A percentile compares a stretch with the other conserved stretches of the same genome.
These are phyloP conservation scores for Danionella dracula DNA, from an alignment of 2,797 vertebrate genomes.

Conservation along the genomic window DNA sequence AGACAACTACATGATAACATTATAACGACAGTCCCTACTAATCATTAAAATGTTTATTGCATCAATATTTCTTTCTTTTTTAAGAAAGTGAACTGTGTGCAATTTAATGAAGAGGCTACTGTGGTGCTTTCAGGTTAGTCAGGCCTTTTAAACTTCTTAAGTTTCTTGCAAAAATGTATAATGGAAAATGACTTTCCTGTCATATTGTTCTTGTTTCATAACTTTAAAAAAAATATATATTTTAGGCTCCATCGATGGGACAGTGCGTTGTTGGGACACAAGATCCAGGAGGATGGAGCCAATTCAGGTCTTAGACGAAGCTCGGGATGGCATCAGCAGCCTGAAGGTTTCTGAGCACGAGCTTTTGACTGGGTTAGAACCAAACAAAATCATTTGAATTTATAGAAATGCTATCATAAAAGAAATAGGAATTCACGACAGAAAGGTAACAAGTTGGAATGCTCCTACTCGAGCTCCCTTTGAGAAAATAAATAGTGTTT, in stretches of 20 bases:
- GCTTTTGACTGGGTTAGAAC: constrained; percentile 82
- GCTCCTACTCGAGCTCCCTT: too few relatives aligned
- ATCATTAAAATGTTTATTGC: too few relatives aligned
- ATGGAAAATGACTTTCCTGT: not conserved
- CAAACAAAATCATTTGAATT: not conserved
- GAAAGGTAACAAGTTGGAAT: too few relatives aligned
- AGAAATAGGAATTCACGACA: too few relatives aligned
- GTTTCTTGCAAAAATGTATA: not conserved
- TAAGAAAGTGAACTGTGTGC: constrained; percentile 89
- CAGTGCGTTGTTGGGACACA: constrained; percentile 89
- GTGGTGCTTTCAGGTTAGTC: constrained; percentile 86
- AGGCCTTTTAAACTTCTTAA: too few relatives aligned
- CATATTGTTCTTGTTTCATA: not conserved
- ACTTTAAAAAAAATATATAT: not conserved
- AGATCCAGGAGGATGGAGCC: constrained; percentile 80
- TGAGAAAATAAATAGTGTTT: too few relatives aligned
- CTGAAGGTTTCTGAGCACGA: constrained; percentile 81
- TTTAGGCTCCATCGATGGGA: constrained; percentile 86
- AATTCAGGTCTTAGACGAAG: constrained; percentile 82
- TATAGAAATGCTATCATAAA: too few relatives aligned
- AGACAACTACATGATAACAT: too few relatives aligned
- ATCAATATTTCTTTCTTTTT: not conserved
- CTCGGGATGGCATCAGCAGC: constrained; percentile 87
- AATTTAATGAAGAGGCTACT: constrained; percentile 89
- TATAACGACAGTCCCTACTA: too few relatives aligned